Conservation (phyloP, 2,797 vertebrate genomes). For the Crocidura indochinensis region DNA sequence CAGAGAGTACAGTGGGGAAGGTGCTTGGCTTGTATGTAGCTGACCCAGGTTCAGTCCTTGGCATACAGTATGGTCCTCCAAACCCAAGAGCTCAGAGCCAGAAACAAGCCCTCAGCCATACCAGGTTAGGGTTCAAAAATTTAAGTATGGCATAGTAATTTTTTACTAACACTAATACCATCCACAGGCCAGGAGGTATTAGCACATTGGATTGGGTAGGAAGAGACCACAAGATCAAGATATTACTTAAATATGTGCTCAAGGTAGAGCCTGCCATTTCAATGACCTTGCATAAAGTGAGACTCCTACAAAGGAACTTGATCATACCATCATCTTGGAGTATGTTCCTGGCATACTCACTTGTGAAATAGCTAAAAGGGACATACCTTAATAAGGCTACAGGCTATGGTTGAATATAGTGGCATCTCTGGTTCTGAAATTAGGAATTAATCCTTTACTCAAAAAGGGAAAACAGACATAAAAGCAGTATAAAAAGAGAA, state of each 20-base stretch:
- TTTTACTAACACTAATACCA: not conserved
- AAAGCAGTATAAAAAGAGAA: not conserved
- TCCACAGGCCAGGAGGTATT: not conserved
- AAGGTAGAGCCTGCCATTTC: not conserved
- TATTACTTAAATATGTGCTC: not conserved
- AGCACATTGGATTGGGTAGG: not conserved
- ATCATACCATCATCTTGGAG: not conserved
- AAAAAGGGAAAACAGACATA: not conserved
- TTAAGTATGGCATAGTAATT: not conserved
- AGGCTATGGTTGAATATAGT: not conserved
- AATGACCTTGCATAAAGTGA: no score
- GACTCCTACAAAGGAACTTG: not conserved
- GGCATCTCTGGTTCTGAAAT: not conserved
- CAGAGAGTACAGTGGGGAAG: not conserved
- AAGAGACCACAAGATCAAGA: not conserved
- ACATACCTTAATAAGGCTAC: not conserved
- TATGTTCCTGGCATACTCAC: no score
- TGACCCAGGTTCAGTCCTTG: no score
- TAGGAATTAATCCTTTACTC: not conserved
- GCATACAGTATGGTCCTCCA: no score
- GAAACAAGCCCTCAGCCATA: no score
- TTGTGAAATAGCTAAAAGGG: not conserved
- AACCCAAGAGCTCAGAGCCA: no score
- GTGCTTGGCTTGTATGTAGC: no score
- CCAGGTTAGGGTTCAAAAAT: no score